Conservation (phyloP, 1,140 invertebrate genomes). For the Brachionus plicatilis region DNA sequence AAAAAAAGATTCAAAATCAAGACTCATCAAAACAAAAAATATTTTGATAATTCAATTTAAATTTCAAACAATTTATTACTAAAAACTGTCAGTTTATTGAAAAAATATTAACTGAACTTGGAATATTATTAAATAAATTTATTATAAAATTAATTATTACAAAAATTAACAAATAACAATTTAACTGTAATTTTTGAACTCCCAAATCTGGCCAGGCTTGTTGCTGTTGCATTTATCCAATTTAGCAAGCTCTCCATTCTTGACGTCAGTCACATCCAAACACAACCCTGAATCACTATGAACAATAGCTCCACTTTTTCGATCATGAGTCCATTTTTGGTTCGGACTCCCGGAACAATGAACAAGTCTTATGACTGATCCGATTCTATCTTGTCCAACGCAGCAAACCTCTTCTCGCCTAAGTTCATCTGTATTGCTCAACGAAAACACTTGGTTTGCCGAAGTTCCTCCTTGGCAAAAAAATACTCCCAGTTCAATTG, state of each 20-base stretch:
- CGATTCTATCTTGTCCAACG: not conserved
- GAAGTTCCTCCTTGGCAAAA: constrained; percentile 67
- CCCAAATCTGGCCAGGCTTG: constrained; percentile 48
- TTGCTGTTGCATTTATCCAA: constrained; percentile 45
- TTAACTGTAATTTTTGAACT: constrained; percentile 42
- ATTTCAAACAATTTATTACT: too few species aligned
- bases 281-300: constrained; percentile 45
- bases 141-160: not conserved
- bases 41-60: too few species aligned
- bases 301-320: constrained; percentile 44
- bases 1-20: too few species aligned
- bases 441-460: constrained; percentile 64
- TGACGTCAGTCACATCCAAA: constrained; percentile 45
- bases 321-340: constrained; percentile 39
- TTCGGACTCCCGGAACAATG: not conserved
- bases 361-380: not conserved
- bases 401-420: constrained; percentile 69
- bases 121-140: not conserved
- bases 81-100: not conserved
- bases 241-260: constrained; percentile 43
- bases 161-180: constrained; percentile 16
- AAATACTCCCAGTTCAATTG: constrained; percentile 63
- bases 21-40: too few species aligned
- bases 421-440: constrained; percentile 67
- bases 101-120: not conserved